Base-by-base conservation (phyloP, 2,888 invertebrate species). In the Plebejus argus region DNA sequence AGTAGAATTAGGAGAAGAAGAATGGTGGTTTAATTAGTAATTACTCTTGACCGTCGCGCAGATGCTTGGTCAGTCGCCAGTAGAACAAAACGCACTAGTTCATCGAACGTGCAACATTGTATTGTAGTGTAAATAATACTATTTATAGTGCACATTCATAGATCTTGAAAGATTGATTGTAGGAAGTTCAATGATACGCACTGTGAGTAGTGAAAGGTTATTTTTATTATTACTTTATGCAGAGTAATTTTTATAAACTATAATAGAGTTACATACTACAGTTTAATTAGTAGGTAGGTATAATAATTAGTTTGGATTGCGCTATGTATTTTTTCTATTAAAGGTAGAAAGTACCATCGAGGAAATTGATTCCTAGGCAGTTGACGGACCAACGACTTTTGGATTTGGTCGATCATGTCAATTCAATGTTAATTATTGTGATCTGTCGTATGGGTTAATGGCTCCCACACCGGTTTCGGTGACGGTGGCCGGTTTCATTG, bases 171-270 rank as follows among this genome's bases (percentile, higher is more conserved):
- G 18, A 74, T 74, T 74, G 49, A 74, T 18, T 18, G 23, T 12
- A 71, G 70, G 18, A 49, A 74, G 74, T 74, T 74, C 49, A 74
- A 74, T 74, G 74, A 28, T n/a, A 53, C 53, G 28, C 74, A 23
- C 53, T 10, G 35, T 1, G 15, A 1, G 15, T 33, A 33, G 28
- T 66, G 28, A 66, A 28, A 18, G 28, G 6, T 18, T n/a, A n/a
- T n/a, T n/a, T 53, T 53, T 0, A 53, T 18, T 28, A 28, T 2
- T n/a, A n/a, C n/a, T 3, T 3, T 12, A 53, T 18, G 53, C 53
- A 18, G 18, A 53, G 4, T 12, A 53, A 4, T 53, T 53, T n/a
- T n/a, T 56, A 56, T 58, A 20, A 18, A 18, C 4, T 53, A 53
- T n/a, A 53, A 39, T 39, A 39, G 7, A 10, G 0, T 39, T n/a